Conservation (phyloP, 1,140 invertebrate species). For the Agrypnia vestita region DNA sequence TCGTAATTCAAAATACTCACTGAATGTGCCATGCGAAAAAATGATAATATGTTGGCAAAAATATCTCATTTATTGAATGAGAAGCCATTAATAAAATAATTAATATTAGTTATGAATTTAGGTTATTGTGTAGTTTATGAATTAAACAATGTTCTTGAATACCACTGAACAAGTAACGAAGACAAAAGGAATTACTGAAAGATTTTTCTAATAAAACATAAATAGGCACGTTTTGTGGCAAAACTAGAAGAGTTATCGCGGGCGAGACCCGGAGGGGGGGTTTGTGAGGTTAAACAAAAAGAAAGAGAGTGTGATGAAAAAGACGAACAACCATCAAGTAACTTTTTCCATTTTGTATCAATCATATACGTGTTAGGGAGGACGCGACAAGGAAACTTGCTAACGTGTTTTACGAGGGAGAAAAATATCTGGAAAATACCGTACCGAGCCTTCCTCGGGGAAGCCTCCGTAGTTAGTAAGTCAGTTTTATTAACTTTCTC, state of each 20-base stretch:
- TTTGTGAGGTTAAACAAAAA: slow-evolving; percentile 58
- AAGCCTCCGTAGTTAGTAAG: slow-evolving; percentile 13
- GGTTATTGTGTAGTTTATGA: too few species aligned
- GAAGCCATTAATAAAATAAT: too few species aligned
- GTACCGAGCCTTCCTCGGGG: not conserved
- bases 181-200: too few species aligned
- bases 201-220: not conserved
- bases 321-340: slow-evolving; percentile 59
- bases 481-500: slow-evolving; percentile 35
- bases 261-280: slow-evolving; percentile 1
- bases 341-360: slow-evolving; percentile 62
- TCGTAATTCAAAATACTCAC: too few species aligned
- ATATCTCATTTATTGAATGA: too few species aligned
- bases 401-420: slow-evolving; percentile 54
- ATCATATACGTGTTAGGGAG: slow-evolving; percentile 62
- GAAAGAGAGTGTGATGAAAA: slow-evolving; percentile 57
- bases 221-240: slow-evolving; percentile 31
- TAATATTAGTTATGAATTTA: too few species aligned
- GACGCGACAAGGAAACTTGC: slow-evolving; percentile 58
- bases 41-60: too few species aligned
- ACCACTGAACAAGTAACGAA: too few species aligned
- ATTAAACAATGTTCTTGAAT: too few species aligned
- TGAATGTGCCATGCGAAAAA: too few species aligned
- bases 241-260: slow-evolving; percentile 21
- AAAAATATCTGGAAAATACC: slow-evolving; percentile 48